phyloP scores from a whole-genome alignment of 2,888 invertebrate genomes.

The Macrophya annulata region DNA sequence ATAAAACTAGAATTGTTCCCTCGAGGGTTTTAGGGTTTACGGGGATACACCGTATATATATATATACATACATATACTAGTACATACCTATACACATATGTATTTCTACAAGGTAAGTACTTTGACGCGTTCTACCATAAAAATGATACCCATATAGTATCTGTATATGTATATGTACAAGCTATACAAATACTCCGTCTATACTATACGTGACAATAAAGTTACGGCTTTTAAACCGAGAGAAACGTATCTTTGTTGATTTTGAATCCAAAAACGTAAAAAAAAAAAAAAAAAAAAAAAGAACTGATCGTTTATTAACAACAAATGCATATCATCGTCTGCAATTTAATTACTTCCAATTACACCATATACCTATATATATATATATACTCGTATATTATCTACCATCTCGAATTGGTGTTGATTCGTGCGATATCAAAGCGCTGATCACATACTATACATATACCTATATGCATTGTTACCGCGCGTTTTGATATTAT shows the following conservation, averaged over 20 bases:
- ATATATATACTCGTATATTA: too few relatives aligned
- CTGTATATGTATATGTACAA: too few relatives aligned
- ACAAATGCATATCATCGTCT: too few relatives aligned
- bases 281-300: not conserved
- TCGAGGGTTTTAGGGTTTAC: not conserved
- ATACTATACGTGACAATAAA: conserved; percentile 4
- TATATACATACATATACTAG: not conserved
- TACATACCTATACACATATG: not conserved
- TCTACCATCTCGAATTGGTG: not conserved
- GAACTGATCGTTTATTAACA: not conserved
- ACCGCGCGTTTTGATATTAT: not conserved
- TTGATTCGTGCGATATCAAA: conserved; percentile 5
- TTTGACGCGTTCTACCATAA: conserved; percentile 3
- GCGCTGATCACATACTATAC: not conserved
- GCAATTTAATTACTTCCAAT: too few relatives aligned
- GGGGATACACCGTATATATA: not conserved
- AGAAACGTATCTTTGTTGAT: not conserved
- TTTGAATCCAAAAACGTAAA: not conserved
- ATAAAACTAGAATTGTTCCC: conserved; percentile 34
- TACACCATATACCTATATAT: too few relatives aligned
- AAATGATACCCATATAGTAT: not conserved
- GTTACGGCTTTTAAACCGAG: not conserved
- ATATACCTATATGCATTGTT: not conserved
- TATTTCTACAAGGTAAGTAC: not conserved
- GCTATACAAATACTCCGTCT: too few relatives aligned